Base-by-base conservation (phyloP, 1,140 invertebrate genomes). In the Patella vulgata region DNA sequence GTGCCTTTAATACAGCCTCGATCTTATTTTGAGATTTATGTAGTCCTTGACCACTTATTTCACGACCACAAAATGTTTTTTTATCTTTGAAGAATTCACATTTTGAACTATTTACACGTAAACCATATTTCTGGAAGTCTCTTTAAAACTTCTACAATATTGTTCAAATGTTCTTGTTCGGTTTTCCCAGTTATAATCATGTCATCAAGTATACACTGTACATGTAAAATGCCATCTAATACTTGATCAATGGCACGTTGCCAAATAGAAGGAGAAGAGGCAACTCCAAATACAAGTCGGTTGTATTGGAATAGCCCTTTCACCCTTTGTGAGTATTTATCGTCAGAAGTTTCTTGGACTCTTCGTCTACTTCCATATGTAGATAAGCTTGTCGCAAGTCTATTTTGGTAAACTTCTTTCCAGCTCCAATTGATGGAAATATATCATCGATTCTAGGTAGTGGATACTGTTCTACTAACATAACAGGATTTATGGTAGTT, bases 241-340 rank as follows among this genome's bases (percentile, higher is more conserved):
- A 79, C 28, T 59, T 77, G 52, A 44, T 85, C 82, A 42, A 88
- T 85, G 30, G 82, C 68, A 55, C 76, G 19, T 67, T 88, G 83
- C 61, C 87, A 88, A 53, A 86, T 80, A 12, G 78, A 65, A 11
- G 86, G 85, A 1, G 86, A 85, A 6, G 79, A 80, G 61, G 85
- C 80, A 5, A 88, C 79, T 5, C 85, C 87, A 76, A 87, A 73
- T 6, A 56, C 36, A 12, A 68, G 33, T 17, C 59, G 9, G 19
- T 68, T 70, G 47, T 55, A 70, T 9, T 12, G 4, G 42, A 48
- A 82, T 63, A 69, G 59, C 58, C 51, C 78, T 58, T 28, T 82
- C n/a, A n/a, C n/a, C 56, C 56, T 36, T 59, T 59, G 14, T 59
- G 44, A 8, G 56, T 65, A 40, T 59, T 64, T 12, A 64, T 53